Evolutionary conservation across 2,113 vertebrate genomes (phyloP).

Genomic region (Dromaius novaehollandiae): DNA sequence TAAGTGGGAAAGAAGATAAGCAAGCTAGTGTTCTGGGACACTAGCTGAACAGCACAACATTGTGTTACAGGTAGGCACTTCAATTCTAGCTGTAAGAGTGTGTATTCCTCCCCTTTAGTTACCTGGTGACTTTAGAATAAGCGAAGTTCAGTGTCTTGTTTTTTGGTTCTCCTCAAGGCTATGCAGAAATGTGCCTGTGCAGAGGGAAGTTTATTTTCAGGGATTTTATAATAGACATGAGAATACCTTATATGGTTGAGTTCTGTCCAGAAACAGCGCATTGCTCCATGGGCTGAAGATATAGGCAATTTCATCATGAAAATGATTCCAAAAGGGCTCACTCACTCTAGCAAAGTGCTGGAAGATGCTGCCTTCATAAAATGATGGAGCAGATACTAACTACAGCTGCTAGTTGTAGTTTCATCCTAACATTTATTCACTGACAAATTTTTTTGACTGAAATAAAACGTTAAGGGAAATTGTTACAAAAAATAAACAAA

Average conservation of each 20-base stretch:
- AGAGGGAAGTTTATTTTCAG: conserved; percentile 25
- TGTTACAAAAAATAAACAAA: neutral
- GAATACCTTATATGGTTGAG: conserved; percentile 43
- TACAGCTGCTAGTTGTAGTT: conserved; percentile 32
- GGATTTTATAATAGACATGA: conserved; percentile 18
- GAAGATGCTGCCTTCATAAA: conserved; percentile 31
- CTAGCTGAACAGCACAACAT: neutral
- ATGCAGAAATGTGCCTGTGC: neutral
- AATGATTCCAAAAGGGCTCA: neutral
- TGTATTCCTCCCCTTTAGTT: neutral
- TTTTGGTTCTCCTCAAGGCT: neutral
- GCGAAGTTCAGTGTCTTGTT: neutral
- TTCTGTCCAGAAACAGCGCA: conserved; percentile 29
- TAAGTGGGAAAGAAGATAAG: neutral
- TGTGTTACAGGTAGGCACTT: neutral
- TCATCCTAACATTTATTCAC: conserved; percentile 34
- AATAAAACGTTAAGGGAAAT: conserved; percentile 28
- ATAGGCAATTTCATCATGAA: neutral
- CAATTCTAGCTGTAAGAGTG: neutral
- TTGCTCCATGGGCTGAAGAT: conserved; percentile 22
- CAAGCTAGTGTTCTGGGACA: neutral
- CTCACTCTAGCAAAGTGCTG: neutral
- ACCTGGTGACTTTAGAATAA: neutral
- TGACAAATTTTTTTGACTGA: conserved; percentile 22
- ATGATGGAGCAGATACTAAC: conserved; percentile 44